These are phyloP conservation scores for Agrilus planipennis DNA, from an alignment of 1,140 invertebrate genomes.

Conservation along the genomic window DNA sequence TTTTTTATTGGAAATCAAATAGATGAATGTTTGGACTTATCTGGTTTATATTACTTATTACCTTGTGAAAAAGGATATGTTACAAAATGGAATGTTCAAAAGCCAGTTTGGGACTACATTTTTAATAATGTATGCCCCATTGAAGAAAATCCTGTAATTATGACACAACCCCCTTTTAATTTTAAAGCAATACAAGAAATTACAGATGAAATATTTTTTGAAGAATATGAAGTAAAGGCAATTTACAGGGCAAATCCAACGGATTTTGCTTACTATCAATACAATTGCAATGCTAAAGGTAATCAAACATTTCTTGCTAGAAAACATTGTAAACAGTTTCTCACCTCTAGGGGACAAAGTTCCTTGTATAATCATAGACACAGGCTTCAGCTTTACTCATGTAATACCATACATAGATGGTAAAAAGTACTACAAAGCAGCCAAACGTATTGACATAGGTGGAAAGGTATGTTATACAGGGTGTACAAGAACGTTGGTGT, in stretches of 20 bases:
- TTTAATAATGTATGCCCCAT: constrained; percentile 80
- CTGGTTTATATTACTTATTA: constrained; percentile 86
- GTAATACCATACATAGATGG: constrained; percentile 91
- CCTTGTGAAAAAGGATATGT: constrained; percentile 94
- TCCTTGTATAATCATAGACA: constrained; percentile 73
- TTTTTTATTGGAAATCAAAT: constrained; percentile 90
- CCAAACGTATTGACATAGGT: constrained; percentile 84
- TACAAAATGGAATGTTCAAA: constrained; percentile 91
- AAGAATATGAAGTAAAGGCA: constrained; percentile 83
- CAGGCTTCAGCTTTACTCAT: constrained; percentile 88
- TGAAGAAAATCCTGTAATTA: constrained; percentile 66
- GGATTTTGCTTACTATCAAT: constrained; percentile 54
- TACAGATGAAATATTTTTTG: constrained; percentile 92
- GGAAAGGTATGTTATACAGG: constrained; percentile 65
- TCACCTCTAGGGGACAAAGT: constrained; percentile 25
- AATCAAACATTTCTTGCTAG: constrained; percentile 11
- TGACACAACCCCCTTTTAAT: constrained; percentile 93
- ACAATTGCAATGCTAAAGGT: constrained; percentile 28
- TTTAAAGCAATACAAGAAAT: constrained; percentile 87
- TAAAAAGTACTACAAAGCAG: constrained; percentile 63
- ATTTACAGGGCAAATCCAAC: constrained; percentile 70
- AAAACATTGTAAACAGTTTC: constrained; percentile 10
- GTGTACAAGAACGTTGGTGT: too few species aligned
- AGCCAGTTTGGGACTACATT: constrained; percentile 92
- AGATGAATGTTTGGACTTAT: constrained; percentile 91